phyloP scores from a whole-genome alignment of 2,888 invertebrate genomes.

The Neuroscelio doddi region DNA sequence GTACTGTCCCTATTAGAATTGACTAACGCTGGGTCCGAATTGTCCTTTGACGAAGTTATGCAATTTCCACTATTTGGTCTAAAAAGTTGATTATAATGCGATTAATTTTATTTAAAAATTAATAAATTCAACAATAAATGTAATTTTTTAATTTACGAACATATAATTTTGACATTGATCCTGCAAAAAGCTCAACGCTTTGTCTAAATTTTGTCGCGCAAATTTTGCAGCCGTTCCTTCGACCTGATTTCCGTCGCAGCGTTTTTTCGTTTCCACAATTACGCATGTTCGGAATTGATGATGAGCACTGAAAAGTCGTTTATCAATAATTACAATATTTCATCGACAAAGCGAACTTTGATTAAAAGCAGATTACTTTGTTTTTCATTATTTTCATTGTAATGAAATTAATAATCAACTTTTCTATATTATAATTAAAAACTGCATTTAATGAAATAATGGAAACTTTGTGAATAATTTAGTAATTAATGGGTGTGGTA shows the following conservation, averaged over 20 bases:
- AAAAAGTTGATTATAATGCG: slow-evolving; percentile 42
- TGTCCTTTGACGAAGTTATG: slow-evolving; percentile 54
- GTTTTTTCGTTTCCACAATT: slow-evolving; percentile 73
- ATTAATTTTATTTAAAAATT: too few relatives aligned
- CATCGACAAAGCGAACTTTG: too few relatives aligned
- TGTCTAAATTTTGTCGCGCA: slow-evolving; percentile 75
- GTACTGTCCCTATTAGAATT: slow-evolving; percentile 51
- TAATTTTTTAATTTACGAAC: slow-evolving; percentile 68
- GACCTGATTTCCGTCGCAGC: slow-evolving; percentile 73
- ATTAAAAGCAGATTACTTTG: too few relatives aligned
- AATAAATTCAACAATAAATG: too few relatives aligned
- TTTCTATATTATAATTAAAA: too few relatives aligned
- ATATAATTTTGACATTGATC: slow-evolving; percentile 77
- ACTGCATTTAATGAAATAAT: too few relatives aligned
- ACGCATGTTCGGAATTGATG: slow-evolving; percentile 77
- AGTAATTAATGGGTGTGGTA: too few relatives aligned
- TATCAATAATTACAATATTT: slow-evolving; percentile 1
- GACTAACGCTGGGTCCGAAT: slow-evolving; percentile 48
- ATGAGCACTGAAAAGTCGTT: slow-evolving; percentile 72
- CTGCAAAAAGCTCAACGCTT: slow-evolving; percentile 76
- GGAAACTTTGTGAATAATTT: too few relatives aligned
- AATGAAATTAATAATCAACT: too few relatives aligned
- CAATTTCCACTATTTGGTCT: slow-evolving; percentile 75
- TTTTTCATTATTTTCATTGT: too few relatives aligned
- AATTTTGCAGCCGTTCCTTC: slow-evolving; percentile 74